Conservation (phyloP, 2,113 vertebrate genomes). For the Phylloscopus whistleri region DNA sequence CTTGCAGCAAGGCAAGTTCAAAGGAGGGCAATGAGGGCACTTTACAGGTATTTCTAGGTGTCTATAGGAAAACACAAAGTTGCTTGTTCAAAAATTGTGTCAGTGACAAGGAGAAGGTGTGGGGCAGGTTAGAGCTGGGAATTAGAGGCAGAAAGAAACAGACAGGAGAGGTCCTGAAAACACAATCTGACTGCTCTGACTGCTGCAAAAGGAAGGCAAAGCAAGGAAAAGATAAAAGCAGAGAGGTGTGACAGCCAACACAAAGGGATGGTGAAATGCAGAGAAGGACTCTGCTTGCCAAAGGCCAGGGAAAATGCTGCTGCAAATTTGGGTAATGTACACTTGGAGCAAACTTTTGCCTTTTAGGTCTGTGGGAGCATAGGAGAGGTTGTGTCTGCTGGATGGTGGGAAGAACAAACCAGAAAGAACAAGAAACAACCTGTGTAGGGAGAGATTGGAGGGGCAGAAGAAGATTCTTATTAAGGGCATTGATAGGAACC, state of each 20-base stretch:
- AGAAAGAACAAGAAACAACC: neutral
- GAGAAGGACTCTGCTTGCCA: neutral
- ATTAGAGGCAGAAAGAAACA: neutral
- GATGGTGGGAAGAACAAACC: neutral
- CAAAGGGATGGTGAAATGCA: neutral
- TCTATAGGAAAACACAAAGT: neutral
- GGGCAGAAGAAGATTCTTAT: neutral
- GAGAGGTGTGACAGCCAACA: neutral
- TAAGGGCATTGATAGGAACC: neutral
- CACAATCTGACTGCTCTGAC: neutral
- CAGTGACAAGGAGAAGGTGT: neutral
- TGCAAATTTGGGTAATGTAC: neutral
- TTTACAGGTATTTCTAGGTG: neutral
- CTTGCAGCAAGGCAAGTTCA: neutral
- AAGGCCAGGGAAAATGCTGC: neutral
- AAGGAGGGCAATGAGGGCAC: neutral
- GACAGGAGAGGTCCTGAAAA: neutral
- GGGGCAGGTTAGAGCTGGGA: neutral
- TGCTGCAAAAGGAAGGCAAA: neutral
- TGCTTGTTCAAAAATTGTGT: fast-evolving
- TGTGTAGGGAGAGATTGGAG: neutral
- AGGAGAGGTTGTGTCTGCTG: neutral
- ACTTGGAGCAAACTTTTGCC: neutral
- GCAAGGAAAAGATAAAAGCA: neutral
- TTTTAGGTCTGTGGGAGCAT: neutral